Conservation (phyloP, 35 echinoderm and acorn worm genomes). For the Strongylocentrotus purpuratus region DNA sequence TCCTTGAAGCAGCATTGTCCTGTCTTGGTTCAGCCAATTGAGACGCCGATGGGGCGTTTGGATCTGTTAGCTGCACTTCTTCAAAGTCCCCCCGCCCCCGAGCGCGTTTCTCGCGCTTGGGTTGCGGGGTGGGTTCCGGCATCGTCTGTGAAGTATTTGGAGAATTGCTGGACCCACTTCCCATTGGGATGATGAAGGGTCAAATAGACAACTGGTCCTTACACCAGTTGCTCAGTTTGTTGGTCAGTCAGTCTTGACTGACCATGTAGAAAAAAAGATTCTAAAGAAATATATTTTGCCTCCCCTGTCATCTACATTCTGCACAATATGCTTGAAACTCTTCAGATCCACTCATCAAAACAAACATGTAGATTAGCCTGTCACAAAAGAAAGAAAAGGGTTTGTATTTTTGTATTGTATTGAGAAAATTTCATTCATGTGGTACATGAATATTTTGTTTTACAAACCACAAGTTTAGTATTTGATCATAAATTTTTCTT, state of each 20-base stretch:
- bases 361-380: neutral
- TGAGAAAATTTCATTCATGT: no score
- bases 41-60: constrained; percentile 58
- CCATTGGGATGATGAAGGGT: constrained; percentile 52
- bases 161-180: constrained; percentile 81
- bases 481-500: no score
- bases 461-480: no score
- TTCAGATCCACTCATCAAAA: neutral
- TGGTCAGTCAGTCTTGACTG: constrained; percentile 37
- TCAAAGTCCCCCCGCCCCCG: constrained; percentile 74
- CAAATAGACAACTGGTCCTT: constrained; percentile 3
- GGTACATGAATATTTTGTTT: no score
- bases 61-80: constrained; percentile 75
- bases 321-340: neutral
- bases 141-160: constrained; percentile 57
- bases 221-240: neutral
- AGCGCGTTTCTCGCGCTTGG: constrained; percentile 25
- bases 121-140: constrained; percentile 61
- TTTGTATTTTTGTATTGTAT: no score
- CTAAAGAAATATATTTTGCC: neutral
- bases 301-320: neutral
- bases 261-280: neutral
- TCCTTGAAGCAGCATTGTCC: neutral
- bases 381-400: neutral
- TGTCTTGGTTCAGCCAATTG: neutral